These are phyloP conservation scores for Cichladusa arquata DNA, from an alignment of 2,113 vertebrate species.

Conservation along the genomic window DNA sequence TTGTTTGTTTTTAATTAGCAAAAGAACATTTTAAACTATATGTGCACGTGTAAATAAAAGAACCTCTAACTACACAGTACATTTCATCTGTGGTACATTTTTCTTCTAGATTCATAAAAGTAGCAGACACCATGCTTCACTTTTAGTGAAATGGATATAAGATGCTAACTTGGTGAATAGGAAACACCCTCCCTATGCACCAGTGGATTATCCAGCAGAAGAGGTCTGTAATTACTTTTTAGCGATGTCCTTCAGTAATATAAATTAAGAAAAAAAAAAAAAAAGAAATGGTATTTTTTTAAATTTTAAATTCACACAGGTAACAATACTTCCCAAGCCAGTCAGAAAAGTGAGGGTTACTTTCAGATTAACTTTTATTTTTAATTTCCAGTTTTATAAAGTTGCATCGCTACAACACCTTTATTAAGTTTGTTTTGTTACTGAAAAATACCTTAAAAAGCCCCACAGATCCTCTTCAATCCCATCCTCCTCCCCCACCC, in stretches of 20 bases:
- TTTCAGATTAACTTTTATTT: not conserved
- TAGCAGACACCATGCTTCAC: not conserved
- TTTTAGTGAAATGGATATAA: not conserved
- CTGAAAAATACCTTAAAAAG: not conserved
- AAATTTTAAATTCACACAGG: not conserved
- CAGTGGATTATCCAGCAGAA: not conserved
- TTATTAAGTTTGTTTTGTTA: not conserved
- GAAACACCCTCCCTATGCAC: not conserved
- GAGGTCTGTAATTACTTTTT: not conserved
- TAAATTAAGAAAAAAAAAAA: not conserved
- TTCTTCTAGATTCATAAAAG: not conserved
- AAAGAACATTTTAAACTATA: not conserved
- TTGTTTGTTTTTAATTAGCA: not conserved
- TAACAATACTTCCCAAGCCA: not conserved
- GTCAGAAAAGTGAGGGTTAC: not conserved
- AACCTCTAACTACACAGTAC: not conserved
- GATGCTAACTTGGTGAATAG: not conserved
- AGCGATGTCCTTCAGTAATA: not conserved
- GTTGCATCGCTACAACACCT: not conserved
- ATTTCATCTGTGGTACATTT: not conserved
- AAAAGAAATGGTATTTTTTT: not conserved
- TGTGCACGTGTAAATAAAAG: not conserved
- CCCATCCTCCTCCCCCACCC: too few relatives aligned
- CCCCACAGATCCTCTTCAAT: too few relatives aligned
- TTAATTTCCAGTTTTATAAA: not conserved